These are phyloP conservation scores for Blastomussa wellsi DNA, from an alignment of 92 coral and sea anemone genomes.

Conservation along the genomic window DNA sequence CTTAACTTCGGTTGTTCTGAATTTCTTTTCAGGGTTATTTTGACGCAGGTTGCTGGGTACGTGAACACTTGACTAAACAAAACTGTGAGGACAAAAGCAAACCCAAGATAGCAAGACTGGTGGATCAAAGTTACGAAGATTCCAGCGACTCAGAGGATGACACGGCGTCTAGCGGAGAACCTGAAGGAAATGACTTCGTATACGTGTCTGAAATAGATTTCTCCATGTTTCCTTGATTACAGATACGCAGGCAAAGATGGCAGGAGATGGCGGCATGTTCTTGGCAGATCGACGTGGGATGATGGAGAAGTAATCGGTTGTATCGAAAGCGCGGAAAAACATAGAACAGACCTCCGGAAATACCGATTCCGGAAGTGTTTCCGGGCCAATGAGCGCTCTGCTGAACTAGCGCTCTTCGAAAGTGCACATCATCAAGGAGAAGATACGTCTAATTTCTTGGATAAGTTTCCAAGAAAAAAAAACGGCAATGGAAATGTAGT, in stretches of 20 bases:
- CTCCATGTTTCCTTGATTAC: constrained; percentile 75
- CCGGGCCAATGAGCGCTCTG: background rate
- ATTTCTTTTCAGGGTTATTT: constrained; percentile 76
- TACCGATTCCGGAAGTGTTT: background rate
- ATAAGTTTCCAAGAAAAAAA: background rate
- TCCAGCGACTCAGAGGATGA: constrained; percentile 87
- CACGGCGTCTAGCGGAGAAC: background rate
- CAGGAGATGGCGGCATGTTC: too few relatives aligned
- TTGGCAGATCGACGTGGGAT: background rate
- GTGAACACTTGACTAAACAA: constrained; percentile 62
- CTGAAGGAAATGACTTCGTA: constrained; percentile 66
- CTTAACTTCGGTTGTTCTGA: background rate
- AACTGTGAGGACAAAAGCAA: constrained; percentile 20
- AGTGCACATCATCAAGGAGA: background rate
- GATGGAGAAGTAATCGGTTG: background rate
- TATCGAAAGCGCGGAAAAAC: too few relatives aligned
- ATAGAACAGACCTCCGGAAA: background rate
- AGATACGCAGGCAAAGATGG: background rate
- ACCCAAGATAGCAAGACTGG: constrained; percentile 21
- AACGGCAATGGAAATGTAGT: background rate
- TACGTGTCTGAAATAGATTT: constrained; percentile 84
- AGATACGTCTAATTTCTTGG: background rate
- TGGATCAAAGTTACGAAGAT: constrained; percentile 64
- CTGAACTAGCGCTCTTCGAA: background rate
- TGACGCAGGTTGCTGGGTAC: constrained; percentile 92